phyloP scores from a whole-genome alignment of 2,797 vertebrate genomes.

The Lemur catta region DNA sequence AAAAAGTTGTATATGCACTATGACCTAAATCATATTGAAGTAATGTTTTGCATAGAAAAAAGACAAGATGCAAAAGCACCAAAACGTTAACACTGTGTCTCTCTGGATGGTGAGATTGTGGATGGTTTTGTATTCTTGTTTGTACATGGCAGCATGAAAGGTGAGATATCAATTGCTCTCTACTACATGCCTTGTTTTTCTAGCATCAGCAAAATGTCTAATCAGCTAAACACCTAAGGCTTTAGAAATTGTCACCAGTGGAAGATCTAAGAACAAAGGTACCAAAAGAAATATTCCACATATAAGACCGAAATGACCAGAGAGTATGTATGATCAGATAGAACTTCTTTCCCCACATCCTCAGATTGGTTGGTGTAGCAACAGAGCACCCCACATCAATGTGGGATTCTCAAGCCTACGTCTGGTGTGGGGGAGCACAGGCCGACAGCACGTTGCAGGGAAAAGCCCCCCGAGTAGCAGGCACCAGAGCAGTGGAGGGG shows the following conservation, averaged over 20 bases:
- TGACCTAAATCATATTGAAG: neutral
- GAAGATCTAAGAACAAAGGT: neutral
- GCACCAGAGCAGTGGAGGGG: no score
- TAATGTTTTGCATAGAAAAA: neutral
- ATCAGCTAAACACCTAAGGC: neutral
- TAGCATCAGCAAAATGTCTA: neutral
- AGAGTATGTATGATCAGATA: neutral
- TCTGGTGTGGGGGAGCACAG: neutral
- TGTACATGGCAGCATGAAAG: neutral
- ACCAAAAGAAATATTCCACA: neutral
- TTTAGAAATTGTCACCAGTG: neutral
- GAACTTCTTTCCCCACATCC: neutral
- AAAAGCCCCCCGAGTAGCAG: neutral
- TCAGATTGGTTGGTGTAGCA: neutral
- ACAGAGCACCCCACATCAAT: neutral
- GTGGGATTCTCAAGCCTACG: neutral
- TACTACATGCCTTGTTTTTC: neutral
- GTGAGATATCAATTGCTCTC: neutral
- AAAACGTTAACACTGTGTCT: neutral
- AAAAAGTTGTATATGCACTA: neutral
- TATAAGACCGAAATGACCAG: neutral
- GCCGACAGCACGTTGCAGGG: neutral
- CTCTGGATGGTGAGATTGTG: neutral
- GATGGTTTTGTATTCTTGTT: neutral
- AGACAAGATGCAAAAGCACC: neutral